Conservation (phyloP, 2,797 vertebrate genomes). For the Garrulus glandarius region DNA sequence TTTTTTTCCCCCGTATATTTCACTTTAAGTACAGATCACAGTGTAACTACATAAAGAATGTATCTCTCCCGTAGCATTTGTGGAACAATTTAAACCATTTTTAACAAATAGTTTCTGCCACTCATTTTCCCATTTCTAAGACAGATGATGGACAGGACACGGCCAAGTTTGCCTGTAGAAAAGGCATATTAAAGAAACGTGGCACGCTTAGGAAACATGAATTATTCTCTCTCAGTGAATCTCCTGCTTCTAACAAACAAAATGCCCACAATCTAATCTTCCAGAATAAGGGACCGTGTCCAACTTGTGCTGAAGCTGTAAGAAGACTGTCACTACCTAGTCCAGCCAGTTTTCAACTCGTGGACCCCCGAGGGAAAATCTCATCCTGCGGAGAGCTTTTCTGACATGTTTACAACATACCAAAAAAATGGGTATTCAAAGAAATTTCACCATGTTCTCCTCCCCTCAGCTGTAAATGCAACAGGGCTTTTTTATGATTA, state of each 20-base stretch:
- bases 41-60: not conserved
- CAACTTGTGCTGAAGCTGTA: not conserved
- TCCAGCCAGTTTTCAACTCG: not conserved
- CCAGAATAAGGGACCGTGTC: not conserved
- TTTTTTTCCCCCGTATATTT: not conserved
- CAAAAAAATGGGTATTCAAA: not conserved
- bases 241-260: not conserved
- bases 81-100: not conserved
- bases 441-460: not conserved
- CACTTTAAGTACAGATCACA: not conserved
- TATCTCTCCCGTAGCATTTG: not conserved
- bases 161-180: not conserved
- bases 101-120: conserved; percentile 3
- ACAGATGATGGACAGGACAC: conserved; percentile 4
- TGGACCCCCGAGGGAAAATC: not conserved
- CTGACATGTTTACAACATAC: not conserved
- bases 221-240: not conserved
- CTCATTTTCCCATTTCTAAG: not conserved
- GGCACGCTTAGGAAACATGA: not conserved
- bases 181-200: not conserved
- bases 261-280: not conserved
- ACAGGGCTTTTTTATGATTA: not conserved
- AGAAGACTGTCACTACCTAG: not conserved
- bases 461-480: not conserved
- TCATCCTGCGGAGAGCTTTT: not conserved